Evolutionary conservation across 53 echinoderm and acorn worm species (phyloP).

Genomic region (Patiria pectinifera): DNA sequence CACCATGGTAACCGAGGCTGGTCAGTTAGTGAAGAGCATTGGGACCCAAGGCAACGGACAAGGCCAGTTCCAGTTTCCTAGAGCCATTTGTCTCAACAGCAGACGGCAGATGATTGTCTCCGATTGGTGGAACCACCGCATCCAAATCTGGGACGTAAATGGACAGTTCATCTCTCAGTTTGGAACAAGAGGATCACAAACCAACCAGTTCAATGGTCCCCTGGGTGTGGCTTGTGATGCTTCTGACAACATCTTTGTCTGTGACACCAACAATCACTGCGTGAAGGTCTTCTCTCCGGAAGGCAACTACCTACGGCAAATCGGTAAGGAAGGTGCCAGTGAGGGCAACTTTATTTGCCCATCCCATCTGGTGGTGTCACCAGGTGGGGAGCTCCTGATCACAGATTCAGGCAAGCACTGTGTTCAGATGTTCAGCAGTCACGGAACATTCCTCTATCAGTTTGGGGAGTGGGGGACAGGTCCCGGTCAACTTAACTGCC

Average conservation of each 20-base stretch:
- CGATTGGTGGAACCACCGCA: constrained; percentile 89
- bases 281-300: constrained; percentile 84
- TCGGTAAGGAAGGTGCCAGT: constrained; percentile 82
- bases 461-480: constrained; percentile 94
- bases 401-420: constrained; percentile 92
- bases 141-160: constrained; percentile 89
- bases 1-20: constrained; percentile 81
- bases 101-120: constrained; percentile 79
- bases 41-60: constrained; percentile 81
- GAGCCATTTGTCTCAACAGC: constrained; percentile 78
- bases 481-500: constrained; percentile 95
- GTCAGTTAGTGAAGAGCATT: constrained; percentile 74
- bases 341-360: constrained; percentile 90
- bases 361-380: constrained; percentile 74
- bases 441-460: constrained; percentile 90
- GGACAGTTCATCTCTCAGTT: constrained; percentile 83
- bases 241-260: constrained; percentile 86
- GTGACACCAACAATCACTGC: constrained; percentile 89
- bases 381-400: constrained; percentile 86
- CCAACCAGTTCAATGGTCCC: constrained; percentile 76
- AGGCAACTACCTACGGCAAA: constrained; percentile 76
- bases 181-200: constrained; percentile 75
- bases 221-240: constrained; percentile 83
- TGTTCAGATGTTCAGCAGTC: constrained; percentile 88
- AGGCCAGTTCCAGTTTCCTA: constrained; percentile 91